Evolutionary conservation across 35 echinoderm and acorn worm species (phyloP), one percentile per base, ranked within the genome.

Genomic region (Ptychodera flava): DNA sequence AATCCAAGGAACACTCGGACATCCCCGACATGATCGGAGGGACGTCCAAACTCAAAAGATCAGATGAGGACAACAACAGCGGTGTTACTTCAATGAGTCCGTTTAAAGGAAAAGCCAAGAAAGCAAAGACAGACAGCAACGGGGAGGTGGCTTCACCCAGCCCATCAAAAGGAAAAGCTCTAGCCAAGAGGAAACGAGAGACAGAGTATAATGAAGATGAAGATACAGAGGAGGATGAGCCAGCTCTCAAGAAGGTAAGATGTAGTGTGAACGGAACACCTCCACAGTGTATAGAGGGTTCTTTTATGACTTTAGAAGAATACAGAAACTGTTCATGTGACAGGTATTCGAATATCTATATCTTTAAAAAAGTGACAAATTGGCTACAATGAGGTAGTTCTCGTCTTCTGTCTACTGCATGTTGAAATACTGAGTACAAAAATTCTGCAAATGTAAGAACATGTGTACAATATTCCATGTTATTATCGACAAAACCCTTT

Each of bases 1-100:
- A 34, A 37, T 83, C 82, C 34, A 83, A 83, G 37, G 82, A 83
- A n/a, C 35, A 33, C 10, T 83, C 82, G 1, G 82, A 83, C 82
- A 83, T 83, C 33, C 82, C 82, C 6, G 37, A 28, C 1, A 34
- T 83, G 14, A 2, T 83, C 15, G 37, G 37, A 83, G 35, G 34
- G 14, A 35, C 45, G 6, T 22, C 45, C 22, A 64, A 22, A 83
- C 33, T 36, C 30, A 83, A 36, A 83, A 10, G 82, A 34, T 27
- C n/a, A 35, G 37, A 36, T 33, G 35, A 1, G 35, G 10, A 36
- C 29, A 83, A 83, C 30, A 10, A 30, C 32, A 83, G 37, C n/a
- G 30, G 35, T 81, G 80, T 34, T 34, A 34, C 80, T 31, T 81
- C 31, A 34, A 1, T 34, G 35, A 81, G 80, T 34, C 31, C 29